A percentile compares a stretch with the other conserved stretches of the same genome.
These are phyloP conservation scores for Diachasmimorpha longicaudata DNA, from an alignment of 1,140 invertebrate genomes.

Conservation along the genomic window DNA sequence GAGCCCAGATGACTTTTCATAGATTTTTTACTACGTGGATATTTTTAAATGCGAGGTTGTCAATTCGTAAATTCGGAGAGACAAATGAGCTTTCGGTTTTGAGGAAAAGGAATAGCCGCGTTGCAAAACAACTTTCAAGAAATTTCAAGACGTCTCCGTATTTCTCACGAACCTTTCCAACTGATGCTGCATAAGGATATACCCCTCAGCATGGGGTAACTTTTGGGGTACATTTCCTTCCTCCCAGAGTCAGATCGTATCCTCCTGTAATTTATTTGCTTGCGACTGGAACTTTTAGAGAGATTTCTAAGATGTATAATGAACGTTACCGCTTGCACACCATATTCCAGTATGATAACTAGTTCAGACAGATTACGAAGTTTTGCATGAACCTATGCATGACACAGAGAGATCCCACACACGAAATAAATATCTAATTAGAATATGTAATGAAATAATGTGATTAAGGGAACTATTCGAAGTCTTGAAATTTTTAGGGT, in stretches of 20 bases:
- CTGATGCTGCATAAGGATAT: constrained; percentile 1
- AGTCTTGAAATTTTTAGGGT: neutral
- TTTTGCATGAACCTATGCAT: neutral
- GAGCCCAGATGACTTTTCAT: too few relatives aligned
- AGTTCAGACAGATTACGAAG: constrained; percentile 2
- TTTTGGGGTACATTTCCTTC: constrained; percentile 6
- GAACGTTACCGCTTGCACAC: constrained; percentile 2
- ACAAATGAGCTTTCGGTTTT: neutral
- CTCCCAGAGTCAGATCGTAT: constrained; percentile 4
- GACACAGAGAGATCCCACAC: neutral
- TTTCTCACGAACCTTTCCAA: constrained; percentile 4
- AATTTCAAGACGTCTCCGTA: neutral
- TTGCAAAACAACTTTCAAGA: neutral
- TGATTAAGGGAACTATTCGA: neutral
- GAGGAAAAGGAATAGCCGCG: neutral
- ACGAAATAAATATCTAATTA: neutral
- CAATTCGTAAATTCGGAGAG: neutral
- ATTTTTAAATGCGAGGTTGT: too few relatives aligned
- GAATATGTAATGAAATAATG: neutral
- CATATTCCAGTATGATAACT: constrained; percentile 9
- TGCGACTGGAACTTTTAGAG: neutral
- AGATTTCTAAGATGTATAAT: constrained; percentile 13
- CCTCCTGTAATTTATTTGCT: constrained; percentile 10
- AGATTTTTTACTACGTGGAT: too few relatives aligned
- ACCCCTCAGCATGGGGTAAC: neutral